Percentiles rank a stretch among this genome's conserved stretches.
Conservation (phyloP, 2,113 vertebrate species). For the Ptilorrhoa leucosticta region DNA sequence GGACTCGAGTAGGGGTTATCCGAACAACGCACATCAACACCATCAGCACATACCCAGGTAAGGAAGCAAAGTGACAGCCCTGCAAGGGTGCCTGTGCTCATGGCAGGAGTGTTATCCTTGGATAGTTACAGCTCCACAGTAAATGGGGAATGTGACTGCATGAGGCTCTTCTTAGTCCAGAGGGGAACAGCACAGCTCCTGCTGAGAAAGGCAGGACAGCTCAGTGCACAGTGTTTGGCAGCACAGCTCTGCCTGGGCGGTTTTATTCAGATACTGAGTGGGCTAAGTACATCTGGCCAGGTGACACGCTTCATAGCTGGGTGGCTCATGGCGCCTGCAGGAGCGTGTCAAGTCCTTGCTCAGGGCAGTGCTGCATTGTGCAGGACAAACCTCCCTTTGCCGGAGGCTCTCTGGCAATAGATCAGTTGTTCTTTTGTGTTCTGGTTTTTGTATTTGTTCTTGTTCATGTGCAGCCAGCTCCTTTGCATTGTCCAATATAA, state of each 20-base stretch:
- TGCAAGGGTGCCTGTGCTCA: not conserved
- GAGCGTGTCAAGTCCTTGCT: not conserved
- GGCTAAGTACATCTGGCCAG: not conserved
- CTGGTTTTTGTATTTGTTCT: not conserved
- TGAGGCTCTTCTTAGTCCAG: not conserved
- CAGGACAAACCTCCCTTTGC: not conserved
- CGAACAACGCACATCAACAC: conserved; percentile 77
- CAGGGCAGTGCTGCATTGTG: not conserved
- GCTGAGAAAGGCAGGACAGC: not conserved
- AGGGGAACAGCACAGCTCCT: not conserved
- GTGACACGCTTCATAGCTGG: not conserved
- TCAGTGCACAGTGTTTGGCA: accelerated
- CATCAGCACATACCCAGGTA: conserved; percentile 82
- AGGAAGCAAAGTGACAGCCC: not conserved
- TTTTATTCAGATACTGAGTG: not conserved
- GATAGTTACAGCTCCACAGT: not conserved
- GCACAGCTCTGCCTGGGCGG: not conserved
- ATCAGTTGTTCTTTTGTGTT: not conserved
- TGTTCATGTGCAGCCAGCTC: not conserved
- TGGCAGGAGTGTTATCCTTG: not conserved
- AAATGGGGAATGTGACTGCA: not conserved
- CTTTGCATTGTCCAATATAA: not conserved
- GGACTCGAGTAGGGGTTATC: conserved; percentile 82
- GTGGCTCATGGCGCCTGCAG: not conserved
- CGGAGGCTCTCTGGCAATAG: not conserved